Percentiles rank a stretch among this genome's conserved stretches.
phyloP scores from a whole-genome alignment of 2,888 invertebrate species.

The Orthonevra nobilis region DNA sequence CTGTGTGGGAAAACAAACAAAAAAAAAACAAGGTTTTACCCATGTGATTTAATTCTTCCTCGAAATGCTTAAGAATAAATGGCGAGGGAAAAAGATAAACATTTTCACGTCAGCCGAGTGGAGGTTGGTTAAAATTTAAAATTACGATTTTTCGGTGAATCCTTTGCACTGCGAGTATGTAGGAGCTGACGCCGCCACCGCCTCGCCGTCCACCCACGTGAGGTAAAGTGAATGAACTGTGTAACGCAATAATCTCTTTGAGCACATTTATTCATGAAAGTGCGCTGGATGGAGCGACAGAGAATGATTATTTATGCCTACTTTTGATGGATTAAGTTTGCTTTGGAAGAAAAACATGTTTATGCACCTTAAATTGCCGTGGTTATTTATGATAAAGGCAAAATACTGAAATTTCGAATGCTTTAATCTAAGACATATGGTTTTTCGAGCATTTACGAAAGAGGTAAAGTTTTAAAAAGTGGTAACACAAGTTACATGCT shows the following conservation, averaged over 20 bases:
- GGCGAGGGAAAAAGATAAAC: neutral
- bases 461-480: no score
- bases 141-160: constrained; percentile 34
- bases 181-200: no score
- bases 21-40: constrained; percentile 3
- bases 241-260: constrained; percentile 42
- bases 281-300: constrained; percentile 35
- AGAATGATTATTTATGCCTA: constrained; percentile 45
- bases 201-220: no score
- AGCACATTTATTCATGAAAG: constrained; percentile 31
- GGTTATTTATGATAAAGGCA: no score
- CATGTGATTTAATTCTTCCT: constrained; percentile 24
- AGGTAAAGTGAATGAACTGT: constrained; percentile 31
- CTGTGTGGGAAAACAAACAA: neutral
- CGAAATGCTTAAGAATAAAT: constrained; percentile 3
- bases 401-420: no score
- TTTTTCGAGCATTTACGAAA: no score
- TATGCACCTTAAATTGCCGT: neutral
- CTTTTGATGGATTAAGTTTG: constrained; percentile 44
- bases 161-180: constrained; percentile 43
- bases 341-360: constrained; percentile 2
- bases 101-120: constrained; percentile 30
- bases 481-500: no score
- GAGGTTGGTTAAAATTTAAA: constrained; percentile 57
- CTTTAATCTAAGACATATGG: no score